A percentile compares a stretch with the other conserved stretches of the same genome.
Evolutionary conservation across 2,888 invertebrate genomes (phyloP).

Genomic region (Apoda limacodes): DNA sequence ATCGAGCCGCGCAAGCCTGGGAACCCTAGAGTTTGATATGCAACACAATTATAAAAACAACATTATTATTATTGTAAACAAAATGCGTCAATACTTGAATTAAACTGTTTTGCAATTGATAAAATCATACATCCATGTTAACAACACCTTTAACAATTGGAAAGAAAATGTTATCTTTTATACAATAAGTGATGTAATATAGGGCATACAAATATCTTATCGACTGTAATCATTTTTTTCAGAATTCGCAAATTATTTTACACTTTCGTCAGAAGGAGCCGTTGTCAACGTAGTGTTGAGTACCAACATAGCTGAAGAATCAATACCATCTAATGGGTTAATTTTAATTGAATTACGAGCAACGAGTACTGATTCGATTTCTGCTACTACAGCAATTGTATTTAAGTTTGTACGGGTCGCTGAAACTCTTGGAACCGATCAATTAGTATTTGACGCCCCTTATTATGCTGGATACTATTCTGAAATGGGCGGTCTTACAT

Average conservation of each 20-base stretch:
- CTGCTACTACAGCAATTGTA: slow-evolving; percentile 21
- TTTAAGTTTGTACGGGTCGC: slow-evolving; percentile 16
- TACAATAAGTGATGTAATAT: no score
- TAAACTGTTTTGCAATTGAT: no score
- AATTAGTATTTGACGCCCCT: slow-evolving; percentile 19
- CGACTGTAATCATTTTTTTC: no score
- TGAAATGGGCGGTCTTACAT: slow-evolving; percentile 7
- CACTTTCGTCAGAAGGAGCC: slow-evolving; percentile 5
- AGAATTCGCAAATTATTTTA: slow-evolving; percentile 22
- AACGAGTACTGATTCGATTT: slow-evolving; percentile 14
- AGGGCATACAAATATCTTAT: no score
- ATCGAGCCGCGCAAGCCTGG: no score
- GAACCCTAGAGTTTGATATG: no score
- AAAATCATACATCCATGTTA: no score
- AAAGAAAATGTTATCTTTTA: no score
- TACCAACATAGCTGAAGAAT: slow-evolving; percentile 19
- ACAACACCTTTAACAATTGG: no score
- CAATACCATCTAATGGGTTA: slow-evolving; percentile 18
- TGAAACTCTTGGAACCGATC: slow-evolving; percentile 3
- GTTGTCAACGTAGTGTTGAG: slow-evolving; percentile 15
- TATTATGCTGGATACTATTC: slow-evolving; percentile 18
- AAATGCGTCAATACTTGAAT: no score
- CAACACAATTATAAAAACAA: no score
- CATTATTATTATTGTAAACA: no score
- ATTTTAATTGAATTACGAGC: slow-evolving; percentile 22